phyloP scores from a whole-genome alignment of 2,797 vertebrate genomes.

The Lemur catta region DNA sequence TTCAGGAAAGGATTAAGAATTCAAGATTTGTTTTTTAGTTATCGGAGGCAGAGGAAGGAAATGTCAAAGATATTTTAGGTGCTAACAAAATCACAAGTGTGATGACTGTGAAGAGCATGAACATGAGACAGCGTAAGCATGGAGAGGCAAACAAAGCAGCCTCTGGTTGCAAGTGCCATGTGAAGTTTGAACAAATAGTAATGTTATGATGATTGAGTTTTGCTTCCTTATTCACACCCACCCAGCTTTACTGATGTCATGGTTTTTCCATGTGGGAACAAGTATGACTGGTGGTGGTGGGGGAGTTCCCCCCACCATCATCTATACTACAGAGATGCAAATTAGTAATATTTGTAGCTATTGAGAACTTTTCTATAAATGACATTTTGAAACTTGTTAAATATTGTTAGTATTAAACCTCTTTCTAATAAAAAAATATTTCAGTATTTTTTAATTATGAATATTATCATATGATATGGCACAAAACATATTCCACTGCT shows the following conservation, averaged over 20 bases:
- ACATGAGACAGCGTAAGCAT: background rate
- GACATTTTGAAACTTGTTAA: slow-evolving; percentile 82
- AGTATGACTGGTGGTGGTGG: slow-evolving; percentile 78
- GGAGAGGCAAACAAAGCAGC: background rate
- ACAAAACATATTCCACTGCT: background rate
- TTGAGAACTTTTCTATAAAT: slow-evolving; percentile 84
- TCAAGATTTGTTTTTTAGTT: slow-evolving; percentile 36
- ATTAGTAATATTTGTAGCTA: slow-evolving; percentile 82
- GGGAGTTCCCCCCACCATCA: slow-evolving; percentile 83
- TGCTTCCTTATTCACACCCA: slow-evolving; percentile 85
- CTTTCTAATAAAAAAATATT: slow-evolving; percentile 48
- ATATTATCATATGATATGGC: background rate
- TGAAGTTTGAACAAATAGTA: slow-evolving; percentile 29
- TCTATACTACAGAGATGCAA: slow-evolving; percentile 83
- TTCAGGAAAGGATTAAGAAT: slow-evolving; percentile 53
- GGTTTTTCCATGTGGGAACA: slow-evolving; percentile 89
- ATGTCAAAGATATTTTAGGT: background rate
- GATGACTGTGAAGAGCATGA: background rate
- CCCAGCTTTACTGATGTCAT: slow-evolving; percentile 85
- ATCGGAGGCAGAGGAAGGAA: slow-evolving; percentile 36
- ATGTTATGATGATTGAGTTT: slow-evolving; percentile 64
- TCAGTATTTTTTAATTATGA: slow-evolving; percentile 6
- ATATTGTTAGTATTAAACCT: slow-evolving; percentile 65
- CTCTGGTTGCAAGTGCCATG: background rate
- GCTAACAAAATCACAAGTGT: background rate